Evolutionary conservation across 2,797 vertebrate species (phyloP), one percentile per base, ranked within the genome.

Genomic region (Acrocephalus scirpaceus): DNA sequence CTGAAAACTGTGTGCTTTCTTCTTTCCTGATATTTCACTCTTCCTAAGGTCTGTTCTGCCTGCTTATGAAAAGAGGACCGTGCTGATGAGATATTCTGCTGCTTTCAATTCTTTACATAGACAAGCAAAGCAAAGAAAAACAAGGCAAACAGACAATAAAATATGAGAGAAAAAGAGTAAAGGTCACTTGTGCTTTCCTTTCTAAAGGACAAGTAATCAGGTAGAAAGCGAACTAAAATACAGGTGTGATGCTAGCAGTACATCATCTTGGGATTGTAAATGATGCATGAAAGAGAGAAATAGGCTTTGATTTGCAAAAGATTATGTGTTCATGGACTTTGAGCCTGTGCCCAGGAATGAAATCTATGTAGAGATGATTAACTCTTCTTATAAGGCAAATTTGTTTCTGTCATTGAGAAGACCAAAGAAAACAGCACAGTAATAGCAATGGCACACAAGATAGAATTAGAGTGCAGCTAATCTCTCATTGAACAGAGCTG

Each of bases 261-360:
- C 81, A 86, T 95, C 93, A 90, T 92, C 81, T 78, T 79, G 73
- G 64, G 76, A 48, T 71, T 90, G 48, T 57, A 92, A 95, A 95
- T 93, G 73, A 87, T 94, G 79, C 90, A 88, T 84, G 78, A 93
- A 95, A 77, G 53, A 90, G 72, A 95, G 84, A 89, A 96, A 90
- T 69, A 58, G 58, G 74, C 42, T 95, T 93, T 93, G 92, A 92
- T 91, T 95, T 94, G 51, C 80, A 86, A 94, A 96, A 93, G 80
- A 95, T 96, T 91, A 91, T 72, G 50, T 88, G 81, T 93, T 93
- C 92, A 80, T 88, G 83, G 81, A 85, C 84, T 95, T 91, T 36
- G 86, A 96, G 89, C 75, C 60, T 62, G 32, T 90, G 76, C 78
- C 58, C 32, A 76, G 53, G 90, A 80, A 85, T 85, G 76, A 91